Conservation (phyloP, 1,140 invertebrate species). For the Heliconius hermathena region DNA sequence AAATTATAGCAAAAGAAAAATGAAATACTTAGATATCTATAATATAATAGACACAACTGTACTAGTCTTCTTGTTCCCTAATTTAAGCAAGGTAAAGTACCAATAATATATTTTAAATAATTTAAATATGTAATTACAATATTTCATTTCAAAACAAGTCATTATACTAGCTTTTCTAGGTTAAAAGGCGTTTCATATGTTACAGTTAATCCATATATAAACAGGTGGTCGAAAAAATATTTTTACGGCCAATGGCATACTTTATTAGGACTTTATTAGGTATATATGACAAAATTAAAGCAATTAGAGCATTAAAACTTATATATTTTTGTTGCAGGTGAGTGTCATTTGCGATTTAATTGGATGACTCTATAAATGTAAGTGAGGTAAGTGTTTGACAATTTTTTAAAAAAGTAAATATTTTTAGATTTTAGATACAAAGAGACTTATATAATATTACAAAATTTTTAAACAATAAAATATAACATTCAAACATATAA, state of each 20-base stretch:
- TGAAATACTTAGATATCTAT: too few relatives aligned
- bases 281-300: constrained; percentile 1
- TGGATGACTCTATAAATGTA: background rate
- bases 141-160: background rate
- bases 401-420: background rate
- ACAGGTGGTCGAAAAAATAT: constrained; percentile 52
- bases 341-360: constrained; percentile 24
- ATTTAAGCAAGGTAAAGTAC: background rate
- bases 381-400: background rate
- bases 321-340: constrained; percentile 42
- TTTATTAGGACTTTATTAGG: constrained; percentile 27
- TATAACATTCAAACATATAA: background rate
- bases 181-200: constrained; percentile 30
- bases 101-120: background rate
- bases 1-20: too few relatives aligned
- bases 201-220: constrained; percentile 46
- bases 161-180: constrained; percentile 38
- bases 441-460: background rate
- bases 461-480: background rate
- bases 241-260: constrained; percentile 16
- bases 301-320: background rate
- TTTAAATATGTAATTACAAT: background rate
- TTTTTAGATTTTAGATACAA: background rate
- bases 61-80: too few relatives aligned
- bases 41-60: too few relatives aligned